phyloP scores from a whole-genome alignment of 2,888 invertebrate species.

The Uropetala carovei region DNA sequence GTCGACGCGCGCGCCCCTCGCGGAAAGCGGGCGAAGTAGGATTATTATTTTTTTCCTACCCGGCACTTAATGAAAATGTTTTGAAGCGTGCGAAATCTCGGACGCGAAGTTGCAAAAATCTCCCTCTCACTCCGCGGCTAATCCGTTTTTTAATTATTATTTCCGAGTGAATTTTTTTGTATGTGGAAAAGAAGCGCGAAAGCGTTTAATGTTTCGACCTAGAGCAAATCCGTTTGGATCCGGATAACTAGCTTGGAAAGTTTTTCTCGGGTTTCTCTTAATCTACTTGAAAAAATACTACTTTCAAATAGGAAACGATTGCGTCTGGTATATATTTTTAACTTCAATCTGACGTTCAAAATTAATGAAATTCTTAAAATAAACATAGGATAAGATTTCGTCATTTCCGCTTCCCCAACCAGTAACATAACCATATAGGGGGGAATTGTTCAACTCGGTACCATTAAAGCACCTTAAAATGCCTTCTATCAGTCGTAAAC shows the following conservation, averaged over 20 bases:
- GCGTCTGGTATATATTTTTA: too few species aligned
- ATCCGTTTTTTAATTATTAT: neutral
- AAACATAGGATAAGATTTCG: too few species aligned
- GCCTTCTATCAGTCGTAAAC: too few species aligned
- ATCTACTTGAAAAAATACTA: too few species aligned
- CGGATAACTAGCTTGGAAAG: neutral
- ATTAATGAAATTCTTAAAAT: too few species aligned
- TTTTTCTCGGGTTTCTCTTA: too few species aligned
- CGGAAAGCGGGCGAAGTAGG: neutral
- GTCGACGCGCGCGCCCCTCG: slow-evolving; percentile 7
- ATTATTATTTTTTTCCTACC: neutral
- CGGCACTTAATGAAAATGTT: neutral
- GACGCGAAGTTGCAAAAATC: neutral
- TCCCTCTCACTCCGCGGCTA: neutral
- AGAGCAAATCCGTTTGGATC: neutral
- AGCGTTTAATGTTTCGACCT: neutral
- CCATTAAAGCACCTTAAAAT: too few species aligned
- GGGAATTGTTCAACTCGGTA: too few species aligned
- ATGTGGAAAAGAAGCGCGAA: neutral
- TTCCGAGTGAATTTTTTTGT: neutral
- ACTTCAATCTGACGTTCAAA: too few species aligned
- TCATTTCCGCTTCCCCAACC: too few species aligned
- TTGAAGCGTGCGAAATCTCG: neutral
- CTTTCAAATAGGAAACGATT: too few species aligned
- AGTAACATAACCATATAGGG: too few species aligned